phyloP scores from a whole-genome alignment of 2,888 invertebrate genomes.

The Stenodera caucasica region DNA sequence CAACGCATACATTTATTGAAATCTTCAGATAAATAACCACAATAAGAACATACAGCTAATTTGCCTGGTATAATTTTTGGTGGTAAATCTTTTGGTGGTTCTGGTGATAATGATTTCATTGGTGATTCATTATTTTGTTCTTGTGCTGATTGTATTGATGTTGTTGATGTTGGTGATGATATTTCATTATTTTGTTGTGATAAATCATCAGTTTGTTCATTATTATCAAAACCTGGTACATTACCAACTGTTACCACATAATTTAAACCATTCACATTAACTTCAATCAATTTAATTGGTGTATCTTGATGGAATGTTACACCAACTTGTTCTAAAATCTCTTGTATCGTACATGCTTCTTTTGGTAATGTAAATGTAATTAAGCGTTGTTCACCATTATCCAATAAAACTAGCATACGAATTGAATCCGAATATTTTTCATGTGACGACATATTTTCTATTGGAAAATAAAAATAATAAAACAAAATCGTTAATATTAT shows the following conservation, averaged over 20 bases:
- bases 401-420: constrained; percentile 77
- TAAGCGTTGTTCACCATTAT: constrained; percentile 77
- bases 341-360: constrained; percentile 80
- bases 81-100: constrained; percentile 56
- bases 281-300: constrained; percentile 73
- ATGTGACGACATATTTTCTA: constrained; percentile 57
- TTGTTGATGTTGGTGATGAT: neutral
- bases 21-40: constrained; percentile 78
- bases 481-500: neutral
- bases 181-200: neutral
- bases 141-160: constrained; percentile 1
- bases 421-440: constrained; percentile 67
- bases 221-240: constrained; percentile 22
- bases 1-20: constrained; percentile 78
- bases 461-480: constrained; percentile 33
- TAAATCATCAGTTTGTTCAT: neutral
- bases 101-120: constrained; percentile 52
- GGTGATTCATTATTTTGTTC: constrained; percentile 15
- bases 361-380: constrained; percentile 81
- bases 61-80: constrained; percentile 71
- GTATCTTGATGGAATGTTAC: constrained; percentile 72
- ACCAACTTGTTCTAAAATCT: constrained; percentile 76
- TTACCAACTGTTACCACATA: constrained; percentile 75
- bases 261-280: constrained; percentile 74
- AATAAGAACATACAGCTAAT: constrained; percentile 76